Evolutionary conservation across 2,113 vertebrate genomes (phyloP), one percentile per base, ranked within the genome.

Genomic region (Oplegnathus fasciatus): DNA sequence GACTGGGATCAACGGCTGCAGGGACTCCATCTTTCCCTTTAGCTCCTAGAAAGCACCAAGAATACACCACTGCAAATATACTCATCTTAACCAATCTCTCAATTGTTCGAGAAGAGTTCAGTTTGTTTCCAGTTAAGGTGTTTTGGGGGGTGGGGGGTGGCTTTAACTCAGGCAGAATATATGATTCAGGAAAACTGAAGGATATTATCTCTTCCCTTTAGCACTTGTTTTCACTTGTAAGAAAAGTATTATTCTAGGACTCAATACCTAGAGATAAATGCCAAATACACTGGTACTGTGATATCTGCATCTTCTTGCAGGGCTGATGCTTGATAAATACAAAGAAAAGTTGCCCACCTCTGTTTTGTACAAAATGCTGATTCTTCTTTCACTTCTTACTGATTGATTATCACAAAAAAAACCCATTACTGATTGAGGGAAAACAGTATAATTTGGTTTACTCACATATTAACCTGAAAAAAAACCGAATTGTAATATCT

Each of bases 21-120:
- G 95, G 60, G 98, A 97, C 65, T 98, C 97, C 98, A 99, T 99
- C 88, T 97, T 98, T 85, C 98, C 98, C 84, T 99, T 98, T 75
- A 99, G 85, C 84, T 99, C 98, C 98, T 99, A 89, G 80, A 91
- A 86, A 5, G 76, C 42, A 74, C 13, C 66, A 78, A 69, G 37
- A 75, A 81, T 10, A 64, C 3, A 37, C 11, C 3, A 14, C 10
- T 68, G 54, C 52, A 85, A 44, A 71, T 62, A 57, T 26, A 52
- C 30, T 20, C 14, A 30, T 32, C 9, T 68, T 15, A 62, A 84
- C 26, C 69, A 75, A 86, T 75, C 46, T 72, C 17, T 44, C 48
- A 77, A 20, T 67, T 55, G 34, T 62, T 55, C 48, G 34, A 28
- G 7, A 37, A 34, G 28, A 30, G 1, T 42, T 66, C n/a, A 60